These are phyloP conservation scores for Acleris emargana DNA, from an alignment of 2,888 invertebrate genomes.

Conservation along the genomic window DNA sequence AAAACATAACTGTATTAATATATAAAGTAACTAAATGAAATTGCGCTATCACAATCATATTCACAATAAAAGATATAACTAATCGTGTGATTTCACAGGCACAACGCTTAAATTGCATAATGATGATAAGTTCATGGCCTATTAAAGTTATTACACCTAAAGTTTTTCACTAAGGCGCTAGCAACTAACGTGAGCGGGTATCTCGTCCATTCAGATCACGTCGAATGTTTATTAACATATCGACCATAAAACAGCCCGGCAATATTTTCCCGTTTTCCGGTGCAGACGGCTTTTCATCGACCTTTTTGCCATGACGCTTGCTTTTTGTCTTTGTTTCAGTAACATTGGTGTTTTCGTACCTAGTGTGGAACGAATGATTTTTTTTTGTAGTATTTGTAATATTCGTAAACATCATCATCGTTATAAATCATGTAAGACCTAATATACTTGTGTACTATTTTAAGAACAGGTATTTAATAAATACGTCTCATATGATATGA, in stretches of 20 bases:
- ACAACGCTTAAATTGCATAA: no score
- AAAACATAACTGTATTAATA: no score
- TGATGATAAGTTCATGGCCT: no score
- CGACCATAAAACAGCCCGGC: constrained; percentile 69
- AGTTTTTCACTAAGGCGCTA: constrained; percentile 31
- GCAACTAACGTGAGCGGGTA: constrained; percentile 45
- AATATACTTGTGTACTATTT: no score
- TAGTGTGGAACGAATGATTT: constrained; percentile 2
- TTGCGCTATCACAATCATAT: no score
- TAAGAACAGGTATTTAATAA: no score
- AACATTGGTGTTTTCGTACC: constrained; percentile 41
- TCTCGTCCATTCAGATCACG: constrained; percentile 71
- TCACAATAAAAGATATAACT: no score
- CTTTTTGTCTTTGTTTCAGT: constrained; percentile 49
- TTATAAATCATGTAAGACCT: no score
- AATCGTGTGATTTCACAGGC: no score
- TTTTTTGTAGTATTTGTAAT: background rate
- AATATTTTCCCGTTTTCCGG: constrained; percentile 68
- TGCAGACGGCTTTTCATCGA: constrained; percentile 65
- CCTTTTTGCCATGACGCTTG: constrained; percentile 55
- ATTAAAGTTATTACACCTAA: no score
- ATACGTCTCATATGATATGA: no score
- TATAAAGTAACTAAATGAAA: no score
- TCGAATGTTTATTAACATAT: constrained; percentile 79
- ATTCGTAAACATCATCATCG: background rate